Percentiles rank a stretch among this genome's conserved stretches.
Conservation (phyloP, 1,140 invertebrate genomes). For the Trichomalopsis sarcophagae region DNA sequence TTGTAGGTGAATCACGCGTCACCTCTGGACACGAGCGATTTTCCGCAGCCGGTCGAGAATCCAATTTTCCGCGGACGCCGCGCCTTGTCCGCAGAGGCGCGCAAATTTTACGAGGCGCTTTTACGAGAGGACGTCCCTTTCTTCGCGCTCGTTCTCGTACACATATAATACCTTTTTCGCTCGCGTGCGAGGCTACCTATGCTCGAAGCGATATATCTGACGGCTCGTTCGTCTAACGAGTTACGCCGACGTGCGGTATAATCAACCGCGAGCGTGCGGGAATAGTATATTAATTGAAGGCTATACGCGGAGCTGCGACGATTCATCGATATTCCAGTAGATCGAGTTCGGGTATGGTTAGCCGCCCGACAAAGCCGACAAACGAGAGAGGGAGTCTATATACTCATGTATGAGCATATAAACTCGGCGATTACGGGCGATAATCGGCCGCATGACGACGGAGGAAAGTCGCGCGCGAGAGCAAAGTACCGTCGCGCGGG, state of each 20-base stretch:
- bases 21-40: no score
- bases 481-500: background rate
- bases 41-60: background rate
- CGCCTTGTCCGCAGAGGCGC: background rate
- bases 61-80: background rate
- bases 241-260: background rate
- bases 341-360: no score
- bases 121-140: background rate
- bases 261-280: background rate
- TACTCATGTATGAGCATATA: background rate
- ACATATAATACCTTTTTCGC: background rate
- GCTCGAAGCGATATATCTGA: background rate
- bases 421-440: background rate
- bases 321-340: no score
- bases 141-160: background rate
- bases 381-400: background rate
- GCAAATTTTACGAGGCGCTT: background rate
- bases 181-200: background rate
- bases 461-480: background rate
- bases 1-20: no score
- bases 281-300: background rate
- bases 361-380: no score
- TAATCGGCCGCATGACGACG: conserved; percentile 10
- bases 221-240: background rate
- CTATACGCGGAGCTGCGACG: no score